These are phyloP conservation scores for Barbus barbus DNA, from an alignment of 2,113 vertebrate genomes.

Conservation along the genomic window DNA sequence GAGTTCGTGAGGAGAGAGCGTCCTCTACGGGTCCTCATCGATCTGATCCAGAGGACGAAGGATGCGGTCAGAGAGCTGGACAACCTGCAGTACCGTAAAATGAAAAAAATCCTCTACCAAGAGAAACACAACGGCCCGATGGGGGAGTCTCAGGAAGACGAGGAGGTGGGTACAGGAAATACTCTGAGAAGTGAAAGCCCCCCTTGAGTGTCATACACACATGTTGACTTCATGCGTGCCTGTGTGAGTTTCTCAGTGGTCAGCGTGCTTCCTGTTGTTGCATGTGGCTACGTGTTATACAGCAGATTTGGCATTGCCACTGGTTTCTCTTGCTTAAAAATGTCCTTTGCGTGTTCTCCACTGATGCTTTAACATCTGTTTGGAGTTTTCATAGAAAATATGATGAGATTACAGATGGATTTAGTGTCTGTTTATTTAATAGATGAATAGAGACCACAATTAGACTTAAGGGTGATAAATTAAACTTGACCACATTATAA, in stretches of 20 bases:
- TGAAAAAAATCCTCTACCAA: constrained; percentile 99
- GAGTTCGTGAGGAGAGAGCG: constrained; percentile 92
- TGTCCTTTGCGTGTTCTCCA: not conserved
- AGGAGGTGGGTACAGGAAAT: constrained; percentile 80
- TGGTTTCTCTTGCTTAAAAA: not conserved
- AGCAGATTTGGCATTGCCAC: not conserved
- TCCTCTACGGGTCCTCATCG: constrained; percentile 85
- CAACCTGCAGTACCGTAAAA: constrained; percentile 97
- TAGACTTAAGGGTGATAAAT: not conserved
- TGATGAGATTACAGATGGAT: not conserved
- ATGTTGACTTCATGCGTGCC: not conserved
- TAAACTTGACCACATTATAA: not conserved
- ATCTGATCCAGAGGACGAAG: constrained; percentile 97
- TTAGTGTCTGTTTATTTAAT: not conserved
- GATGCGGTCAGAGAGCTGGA: constrained; percentile 96
- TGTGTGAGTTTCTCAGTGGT: not conserved
- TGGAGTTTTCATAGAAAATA: not conserved
- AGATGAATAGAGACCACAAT: not conserved
- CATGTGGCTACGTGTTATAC: not conserved
- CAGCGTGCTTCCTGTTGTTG: not conserved
- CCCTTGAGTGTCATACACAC: not conserved
- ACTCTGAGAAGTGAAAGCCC: not conserved
- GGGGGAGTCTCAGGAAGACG: constrained; percentile 93
- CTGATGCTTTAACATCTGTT: not conserved
- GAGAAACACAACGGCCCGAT: constrained; percentile 90